Evolutionary conservation across 2,113 vertebrate species (phyloP).

Genomic region (Sclerurus mexicanus): DNA sequence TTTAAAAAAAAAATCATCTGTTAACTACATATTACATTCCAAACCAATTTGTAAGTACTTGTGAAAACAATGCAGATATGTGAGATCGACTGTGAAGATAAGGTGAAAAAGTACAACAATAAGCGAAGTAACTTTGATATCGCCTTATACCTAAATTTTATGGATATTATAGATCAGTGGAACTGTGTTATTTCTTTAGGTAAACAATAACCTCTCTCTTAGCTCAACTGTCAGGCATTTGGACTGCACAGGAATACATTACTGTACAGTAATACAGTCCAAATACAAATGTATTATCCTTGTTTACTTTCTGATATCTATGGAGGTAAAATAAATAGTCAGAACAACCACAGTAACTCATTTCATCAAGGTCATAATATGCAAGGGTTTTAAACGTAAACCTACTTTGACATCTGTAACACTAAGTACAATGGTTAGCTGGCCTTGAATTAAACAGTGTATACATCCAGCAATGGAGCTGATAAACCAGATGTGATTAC

Average conservation of each 20-base stretch:
- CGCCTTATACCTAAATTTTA: background rate
- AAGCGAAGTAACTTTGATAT: background rate
- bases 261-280: background rate
- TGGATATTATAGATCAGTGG: background rate
- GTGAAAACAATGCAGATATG: background rate
- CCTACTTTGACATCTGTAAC: background rate
- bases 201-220: background rate
- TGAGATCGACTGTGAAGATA: background rate
- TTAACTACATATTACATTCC: background rate
- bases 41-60: background rate
- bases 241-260: background rate
- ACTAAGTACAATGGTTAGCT: background rate
- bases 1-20: background rate
- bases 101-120: background rate
- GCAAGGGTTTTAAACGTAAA: background rate
- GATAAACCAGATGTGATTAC: background rate
- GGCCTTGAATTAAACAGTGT: background rate
- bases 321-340: background rate
- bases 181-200: background rate
- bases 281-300: background rate
- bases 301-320: background rate
- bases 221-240: background rate
- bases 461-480: background rate
- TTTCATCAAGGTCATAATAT: background rate
- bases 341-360: background rate